phyloP scores from a whole-genome alignment of 1,140 invertebrate genomes.

The Globodera ellingtonae region DNA sequence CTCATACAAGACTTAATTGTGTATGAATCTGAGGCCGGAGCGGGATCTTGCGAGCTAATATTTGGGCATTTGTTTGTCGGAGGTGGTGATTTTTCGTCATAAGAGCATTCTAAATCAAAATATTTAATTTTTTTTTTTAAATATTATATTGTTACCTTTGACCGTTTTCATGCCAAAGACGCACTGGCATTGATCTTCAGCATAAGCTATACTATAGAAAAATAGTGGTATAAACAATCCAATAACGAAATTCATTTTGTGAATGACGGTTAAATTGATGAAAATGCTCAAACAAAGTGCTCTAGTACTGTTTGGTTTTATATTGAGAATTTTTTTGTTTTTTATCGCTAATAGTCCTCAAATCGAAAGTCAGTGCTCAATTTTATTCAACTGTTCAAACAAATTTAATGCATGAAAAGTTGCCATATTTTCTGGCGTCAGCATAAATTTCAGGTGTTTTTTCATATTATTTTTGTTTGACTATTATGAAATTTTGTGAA shows the following conservation, averaged over 20 bases:
- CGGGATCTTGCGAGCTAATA: neutral
- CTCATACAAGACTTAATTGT: neutral
- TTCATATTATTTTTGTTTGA: no score
- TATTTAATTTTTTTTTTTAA: neutral
- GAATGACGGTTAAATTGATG: no score
- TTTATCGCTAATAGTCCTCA: neutral
- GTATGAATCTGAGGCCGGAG: neutral
- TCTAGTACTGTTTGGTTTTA: neutral
- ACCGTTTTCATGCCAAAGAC: neutral
- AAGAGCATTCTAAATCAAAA: neutral
- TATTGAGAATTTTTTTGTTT: neutral
- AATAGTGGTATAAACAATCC: neutral
- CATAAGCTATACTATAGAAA: neutral
- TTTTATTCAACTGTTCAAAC: neutral
- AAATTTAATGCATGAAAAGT: neutral
- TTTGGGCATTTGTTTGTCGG: neutral
- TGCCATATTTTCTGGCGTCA: neutral
- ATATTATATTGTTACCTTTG: neutral
- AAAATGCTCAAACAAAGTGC: no score
- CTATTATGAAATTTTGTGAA: no score
- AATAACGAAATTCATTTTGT: neutral
- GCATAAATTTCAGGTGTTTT: no score
- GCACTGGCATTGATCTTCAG: neutral
- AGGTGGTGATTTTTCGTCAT: neutral
- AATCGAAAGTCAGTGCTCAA: neutral